phyloP scores from a whole-genome alignment of 2,113 vertebrate genomes.

The Columba livia region DNA sequence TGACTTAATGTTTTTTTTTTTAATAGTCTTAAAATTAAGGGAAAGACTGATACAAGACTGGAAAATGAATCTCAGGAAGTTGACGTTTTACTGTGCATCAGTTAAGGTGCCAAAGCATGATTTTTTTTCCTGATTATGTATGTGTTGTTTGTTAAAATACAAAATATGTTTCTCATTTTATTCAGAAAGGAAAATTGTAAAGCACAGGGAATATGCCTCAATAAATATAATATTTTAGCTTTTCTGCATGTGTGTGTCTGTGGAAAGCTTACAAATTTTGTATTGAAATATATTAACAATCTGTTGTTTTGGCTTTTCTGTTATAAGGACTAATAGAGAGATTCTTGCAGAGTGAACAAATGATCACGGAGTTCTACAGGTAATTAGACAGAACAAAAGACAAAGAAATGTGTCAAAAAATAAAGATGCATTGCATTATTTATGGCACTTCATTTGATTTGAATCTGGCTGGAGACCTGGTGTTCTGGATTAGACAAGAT shows the following conservation, averaged over 20 bases:
- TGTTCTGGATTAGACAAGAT: background rate
- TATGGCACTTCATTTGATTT: background rate
- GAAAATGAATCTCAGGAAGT: background rate
- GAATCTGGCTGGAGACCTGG: background rate
- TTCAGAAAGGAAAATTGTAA: background rate
- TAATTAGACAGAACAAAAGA: background rate
- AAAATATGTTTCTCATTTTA: background rate
- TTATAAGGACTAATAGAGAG: background rate
- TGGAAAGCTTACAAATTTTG: background rate
- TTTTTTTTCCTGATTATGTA: background rate
- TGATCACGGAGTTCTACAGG: background rate
- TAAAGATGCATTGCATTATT: background rate
- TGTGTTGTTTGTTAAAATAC: background rate
- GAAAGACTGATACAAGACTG: background rate
- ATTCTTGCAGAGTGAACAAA: background rate
- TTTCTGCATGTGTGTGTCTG: background rate
- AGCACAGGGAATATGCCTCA: background rate
- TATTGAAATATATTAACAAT: background rate
- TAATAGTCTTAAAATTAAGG: background rate
- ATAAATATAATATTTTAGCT: background rate
- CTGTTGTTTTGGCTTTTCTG: background rate
- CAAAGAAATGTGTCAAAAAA: background rate
- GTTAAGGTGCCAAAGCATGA: background rate
- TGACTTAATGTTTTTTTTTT: background rate
- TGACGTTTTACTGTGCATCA: background rate